These are phyloP conservation scores for Manis javanica DNA, from an alignment of 2,797 vertebrate species.

Conservation along the genomic window DNA sequence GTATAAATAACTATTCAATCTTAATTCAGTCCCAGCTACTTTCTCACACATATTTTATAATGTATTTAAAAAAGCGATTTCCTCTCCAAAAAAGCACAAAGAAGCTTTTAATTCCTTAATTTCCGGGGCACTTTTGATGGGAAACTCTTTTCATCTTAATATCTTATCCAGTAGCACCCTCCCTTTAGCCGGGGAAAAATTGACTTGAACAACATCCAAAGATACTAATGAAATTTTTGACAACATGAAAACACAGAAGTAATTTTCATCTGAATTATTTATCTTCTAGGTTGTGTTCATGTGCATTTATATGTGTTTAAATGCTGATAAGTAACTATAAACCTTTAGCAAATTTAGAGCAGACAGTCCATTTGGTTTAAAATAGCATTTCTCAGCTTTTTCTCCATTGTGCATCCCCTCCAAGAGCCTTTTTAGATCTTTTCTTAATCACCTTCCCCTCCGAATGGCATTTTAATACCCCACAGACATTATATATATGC, in stretches of 20 bases:
- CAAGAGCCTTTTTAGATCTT: background rate
- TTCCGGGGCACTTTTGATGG: conserved; percentile 57
- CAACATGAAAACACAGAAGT: background rate
- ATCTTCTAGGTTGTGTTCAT: background rate
- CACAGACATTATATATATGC: background rate
- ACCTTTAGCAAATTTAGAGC: background rate
- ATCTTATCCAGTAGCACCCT: background rate
- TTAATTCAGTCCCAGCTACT: conserved; percentile 77
- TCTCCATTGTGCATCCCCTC: background rate
- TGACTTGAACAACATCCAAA: background rate
- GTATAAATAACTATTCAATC: conserved; percentile 87
- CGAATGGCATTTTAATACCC: background rate
- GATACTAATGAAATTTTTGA: background rate
- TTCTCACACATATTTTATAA: conserved; percentile 85
- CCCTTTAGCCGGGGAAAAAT: background rate
- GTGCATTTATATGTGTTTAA: background rate
- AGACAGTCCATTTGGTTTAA: background rate
- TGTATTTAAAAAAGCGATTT: conserved; percentile 73
- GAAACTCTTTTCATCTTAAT: background rate
- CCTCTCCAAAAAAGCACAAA: conserved; percentile 64
- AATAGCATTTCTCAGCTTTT: background rate
- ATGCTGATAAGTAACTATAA: background rate
- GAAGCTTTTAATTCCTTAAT: conserved; percentile 62
- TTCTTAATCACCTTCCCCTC: background rate
- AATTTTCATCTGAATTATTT: background rate